phyloP scores from a whole-genome alignment of 1,140 invertebrate species.

The Physella acuta region DNA sequence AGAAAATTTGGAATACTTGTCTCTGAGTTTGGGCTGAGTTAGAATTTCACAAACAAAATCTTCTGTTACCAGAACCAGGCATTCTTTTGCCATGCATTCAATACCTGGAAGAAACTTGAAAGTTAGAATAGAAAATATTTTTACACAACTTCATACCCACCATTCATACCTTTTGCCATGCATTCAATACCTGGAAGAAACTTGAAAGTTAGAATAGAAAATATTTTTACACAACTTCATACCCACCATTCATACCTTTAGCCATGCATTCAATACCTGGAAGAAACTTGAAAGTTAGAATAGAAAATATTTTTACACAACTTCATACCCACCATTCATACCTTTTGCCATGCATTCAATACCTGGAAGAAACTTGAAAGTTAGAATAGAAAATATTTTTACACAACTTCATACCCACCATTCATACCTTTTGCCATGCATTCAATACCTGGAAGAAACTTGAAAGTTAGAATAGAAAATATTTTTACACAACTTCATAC shows the following conservation, averaged over 20 bases:
- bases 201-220: no score
- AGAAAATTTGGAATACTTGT: slow-evolving; percentile 92
- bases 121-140: no score
- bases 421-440: slow-evolving; percentile 96
- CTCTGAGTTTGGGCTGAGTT: slow-evolving; percentile 71
- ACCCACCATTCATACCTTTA: no score
- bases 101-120: slow-evolving; percentile 63
- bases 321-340: no score
- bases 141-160: no score
- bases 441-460: slow-evolving; percentile 68
- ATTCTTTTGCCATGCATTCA: slow-evolving; percentile 94
- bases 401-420: no score
- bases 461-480: no score
- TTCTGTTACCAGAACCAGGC: slow-evolving; percentile 87
- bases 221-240: no score
- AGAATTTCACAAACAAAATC: slow-evolving; percentile 90
- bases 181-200: slow-evolving; percentile 75
- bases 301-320: no score
- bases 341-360: slow-evolving; percentile 96
- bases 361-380: slow-evolving; percentile 37
- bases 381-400: no score
- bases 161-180: slow-evolving; percentile 92
- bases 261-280: slow-evolving; percentile 90
- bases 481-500: no score
- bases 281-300: slow-evolving; percentile 9